Base-by-base conservation (phyloP, 2,113 vertebrate species). In the Mesitornis unicolor region DNA sequence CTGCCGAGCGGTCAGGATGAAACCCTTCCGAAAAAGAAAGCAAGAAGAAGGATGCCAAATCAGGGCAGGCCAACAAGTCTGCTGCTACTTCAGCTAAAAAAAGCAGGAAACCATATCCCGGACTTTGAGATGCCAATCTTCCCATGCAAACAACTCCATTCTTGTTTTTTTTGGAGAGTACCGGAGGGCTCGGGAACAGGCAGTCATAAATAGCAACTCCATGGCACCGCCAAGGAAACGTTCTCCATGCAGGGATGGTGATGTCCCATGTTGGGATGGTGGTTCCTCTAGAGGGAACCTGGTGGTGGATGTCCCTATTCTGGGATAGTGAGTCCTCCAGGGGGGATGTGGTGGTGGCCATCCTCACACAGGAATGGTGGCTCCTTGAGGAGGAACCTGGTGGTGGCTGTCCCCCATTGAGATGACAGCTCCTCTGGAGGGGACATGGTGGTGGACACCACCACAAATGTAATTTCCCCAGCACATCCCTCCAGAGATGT, bases 61-160 rank as follows among this genome's bases (percentile, higher is more conserved):
- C 79, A 90, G 93, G 96, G 92, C 96, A 96, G 85, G 85, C 90
- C 21, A 13, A 60, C 38, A 59, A 96, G 91, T 87, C 93, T 86
- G 93, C 93, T 89, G 90, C 91, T 93, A 77, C 82, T 93, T 82
- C 79, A 10, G 93, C 95, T 97, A 96, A 96, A 97, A 96, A 96
- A 95, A 96, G 95, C 93, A 96, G 96, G 96, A 96, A 97, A 95
- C 95, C 96, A 80, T 96, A 95, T 95, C 93, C 96, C 51, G 64
- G 95, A 71, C 93, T 91, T 35, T 76, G 95, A 97, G 96, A 97
- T 97, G 96, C 96, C 96, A 97, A 96, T 97, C 96, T 96, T 91
- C 90, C 84, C 90, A 84, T 83, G 95, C 96, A 96, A 95, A 97
- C 96, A 97, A 95, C 96, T 95, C 96, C 93, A 92, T 96, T 45